Evolutionary conservation across 1,140 invertebrate species (phyloP), one percentile per base, ranked within the genome.

Genomic region (Drosophila seguyi): DNA sequence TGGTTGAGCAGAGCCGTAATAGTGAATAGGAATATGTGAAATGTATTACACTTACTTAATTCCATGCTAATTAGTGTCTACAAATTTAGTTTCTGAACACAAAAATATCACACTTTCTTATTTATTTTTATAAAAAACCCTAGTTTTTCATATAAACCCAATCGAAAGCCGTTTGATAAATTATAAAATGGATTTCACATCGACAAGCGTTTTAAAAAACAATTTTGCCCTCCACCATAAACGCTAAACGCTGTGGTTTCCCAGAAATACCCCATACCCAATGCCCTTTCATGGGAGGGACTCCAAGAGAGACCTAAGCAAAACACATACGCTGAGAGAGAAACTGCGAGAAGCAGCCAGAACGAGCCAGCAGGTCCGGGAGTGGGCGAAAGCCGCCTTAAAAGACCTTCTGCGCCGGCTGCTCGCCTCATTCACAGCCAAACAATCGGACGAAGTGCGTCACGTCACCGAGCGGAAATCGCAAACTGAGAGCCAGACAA

Each of bases 401-500:
- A 84, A 85, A 84, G 47, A 53, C 42, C 48, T 63, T 47, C 58
- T 44, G 38, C 53, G 72, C 34, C 57, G 36, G 48, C 58, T 36
- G 18, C 20, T 59, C 29, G 53, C 56, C 53, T 85, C 81, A 84
- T 84, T 84, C 81, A 69, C 34, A 72, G 50, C 22, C 36, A 69
- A 79, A 69, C 75, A 79, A 44, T 79, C 36, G 55, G 38, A 68
- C 66, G 27, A 18, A 56, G 36, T 50, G 59, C 72, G 65, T 75
- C 74, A 67, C 61, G 41, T 48, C 39, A 36, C 25, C 48, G 29
- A 80, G 47, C 57, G 56, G 53, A 63, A 48, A 41, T 22, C 20
- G 27, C 36, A n/a, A 50, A 22, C 45, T 34, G 36, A 68, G 25
- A 50, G 16, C 38, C 31, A n/a, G 6, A 63, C 57, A 22, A 22